Conservation (phyloP, 2,888 invertebrate species). For the Lasius fuliginosus region DNA sequence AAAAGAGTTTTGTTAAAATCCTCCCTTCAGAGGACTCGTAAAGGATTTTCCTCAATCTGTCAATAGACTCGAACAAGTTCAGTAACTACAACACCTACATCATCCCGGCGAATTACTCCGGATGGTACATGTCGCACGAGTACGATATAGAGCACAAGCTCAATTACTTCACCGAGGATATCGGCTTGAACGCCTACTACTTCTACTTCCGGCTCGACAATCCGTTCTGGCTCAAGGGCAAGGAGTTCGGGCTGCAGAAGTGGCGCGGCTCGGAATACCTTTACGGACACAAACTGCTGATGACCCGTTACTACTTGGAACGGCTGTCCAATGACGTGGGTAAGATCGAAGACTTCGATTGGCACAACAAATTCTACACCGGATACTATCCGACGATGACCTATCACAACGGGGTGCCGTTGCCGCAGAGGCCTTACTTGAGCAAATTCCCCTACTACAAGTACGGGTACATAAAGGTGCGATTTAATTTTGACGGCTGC, state of each 20-base stretch:
- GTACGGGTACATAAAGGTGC: conserved; percentile 75
- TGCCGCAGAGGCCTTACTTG: conserved; percentile 86
- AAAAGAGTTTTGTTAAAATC: neutral
- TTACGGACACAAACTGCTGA: conserved; percentile 86
- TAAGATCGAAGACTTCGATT: conserved; percentile 86
- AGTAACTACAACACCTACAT: conserved; percentile 86
- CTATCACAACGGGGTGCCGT: conserved; percentile 88
- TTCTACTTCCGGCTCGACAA: conserved; percentile 89
- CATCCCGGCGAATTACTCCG: conserved; percentile 89
- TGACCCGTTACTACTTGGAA: conserved; percentile 88
- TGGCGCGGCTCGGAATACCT: conserved; percentile 87
- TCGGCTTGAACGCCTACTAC: conserved; percentile 90
- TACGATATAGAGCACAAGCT: conserved; percentile 88
- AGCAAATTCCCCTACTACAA: conserved; percentile 77
- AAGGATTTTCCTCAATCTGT: neutral
- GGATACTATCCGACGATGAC: conserved; percentile 89
- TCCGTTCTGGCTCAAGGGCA: conserved; percentile 89
- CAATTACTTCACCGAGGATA: conserved; percentile 91
- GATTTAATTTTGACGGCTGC: neutral
- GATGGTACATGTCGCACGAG: conserved; percentile 87
- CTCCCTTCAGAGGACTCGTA: neutral
- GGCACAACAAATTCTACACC: conserved; percentile 85
- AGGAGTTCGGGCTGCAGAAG: conserved; percentile 85
- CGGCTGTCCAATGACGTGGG: conserved; percentile 87
- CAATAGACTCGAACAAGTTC: conserved; percentile 74